Percentiles rank a stretch among this genome's conserved stretches.
These are phyloP conservation scores for Maniola hyperantus DNA, from an alignment of 2,888 invertebrate genomes.

Conservation along the genomic window DNA sequence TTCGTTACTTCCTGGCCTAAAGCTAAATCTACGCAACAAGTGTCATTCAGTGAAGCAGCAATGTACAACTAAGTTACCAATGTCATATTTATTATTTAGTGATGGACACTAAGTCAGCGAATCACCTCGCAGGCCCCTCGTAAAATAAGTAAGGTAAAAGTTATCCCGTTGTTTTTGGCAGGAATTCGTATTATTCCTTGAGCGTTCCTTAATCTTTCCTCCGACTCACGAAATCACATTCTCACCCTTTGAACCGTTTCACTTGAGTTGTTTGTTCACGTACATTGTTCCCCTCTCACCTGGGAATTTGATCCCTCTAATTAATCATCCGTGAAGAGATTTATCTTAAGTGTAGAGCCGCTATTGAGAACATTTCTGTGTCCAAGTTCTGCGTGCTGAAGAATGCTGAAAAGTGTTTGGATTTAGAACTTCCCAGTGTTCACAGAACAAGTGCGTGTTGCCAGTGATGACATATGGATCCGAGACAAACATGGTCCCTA, in stretches of 20 bases:
- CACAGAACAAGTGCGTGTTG: too few relatives aligned
- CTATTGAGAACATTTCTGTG: background rate
- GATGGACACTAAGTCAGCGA: too few relatives aligned
- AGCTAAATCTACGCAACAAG: too few relatives aligned
- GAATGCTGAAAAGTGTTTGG: background rate
- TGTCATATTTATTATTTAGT: too few relatives aligned
- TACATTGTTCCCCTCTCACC: constrained; percentile 15
- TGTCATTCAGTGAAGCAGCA: too few relatives aligned
- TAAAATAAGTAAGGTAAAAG: too few relatives aligned
- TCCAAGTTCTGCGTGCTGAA: background rate
- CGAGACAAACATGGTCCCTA: too few relatives aligned
- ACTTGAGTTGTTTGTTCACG: constrained; percentile 22
- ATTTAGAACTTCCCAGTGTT: too few relatives aligned
- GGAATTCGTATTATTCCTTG: background rate
- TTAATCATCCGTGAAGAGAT: constrained; percentile 22
- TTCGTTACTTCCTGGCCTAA: too few relatives aligned
- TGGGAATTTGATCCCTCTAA: constrained; percentile 23
- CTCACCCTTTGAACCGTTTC: constrained; percentile 11
- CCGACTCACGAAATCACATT: constrained; percentile 11
- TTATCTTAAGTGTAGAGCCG: background rate
- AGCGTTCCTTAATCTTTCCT: background rate
- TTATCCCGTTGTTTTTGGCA: background rate
- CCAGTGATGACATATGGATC: too few relatives aligned
- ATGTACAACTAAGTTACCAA: too few relatives aligned
- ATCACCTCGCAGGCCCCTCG: too few relatives aligned